Evolutionary conservation across 2,888 invertebrate species (phyloP).

Genomic region (Agrenia bidenticulata): DNA sequence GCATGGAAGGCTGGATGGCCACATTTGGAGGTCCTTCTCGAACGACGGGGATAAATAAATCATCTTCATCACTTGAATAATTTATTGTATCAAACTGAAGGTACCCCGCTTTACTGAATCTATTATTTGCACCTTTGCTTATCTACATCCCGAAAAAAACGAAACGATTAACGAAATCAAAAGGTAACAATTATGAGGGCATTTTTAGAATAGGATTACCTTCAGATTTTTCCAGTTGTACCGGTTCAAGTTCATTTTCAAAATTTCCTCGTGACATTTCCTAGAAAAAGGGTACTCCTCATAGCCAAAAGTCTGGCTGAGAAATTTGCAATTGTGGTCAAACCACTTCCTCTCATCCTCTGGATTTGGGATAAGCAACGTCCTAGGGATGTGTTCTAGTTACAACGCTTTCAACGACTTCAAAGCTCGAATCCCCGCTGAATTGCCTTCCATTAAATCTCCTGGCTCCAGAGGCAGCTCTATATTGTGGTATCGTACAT

Average conservation of each 20-base stretch:
- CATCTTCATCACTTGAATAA: constrained; percentile 19
- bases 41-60: constrained; percentile 23
- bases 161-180: background rate
- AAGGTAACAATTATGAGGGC: no score
- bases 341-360: constrained; percentile 36
- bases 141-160: no score
- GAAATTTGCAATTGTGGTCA: constrained; percentile 39
- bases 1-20: constrained; percentile 34
- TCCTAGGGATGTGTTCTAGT: constrained; percentile 48
- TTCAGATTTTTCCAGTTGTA: constrained; percentile 42
- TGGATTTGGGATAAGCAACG: constrained; percentile 44
- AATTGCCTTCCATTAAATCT: constrained; percentile 33
- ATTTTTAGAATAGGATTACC: no score
- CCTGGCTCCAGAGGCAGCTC: constrained; percentile 38
- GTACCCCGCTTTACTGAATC: background rate
- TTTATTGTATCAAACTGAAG: background rate
- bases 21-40: constrained; percentile 16
- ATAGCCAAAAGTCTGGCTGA: constrained; percentile 37
- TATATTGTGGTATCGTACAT: constrained; percentile 46
- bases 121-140: constrained; percentile 8
- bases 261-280: constrained; percentile 33
- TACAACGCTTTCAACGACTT: constrained; percentile 37
- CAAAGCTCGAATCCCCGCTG: constrained; percentile 39
- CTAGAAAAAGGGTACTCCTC: constrained; percentile 36
- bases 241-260: constrained; percentile 24